Conservation (phyloP, 2,888 invertebrate species). For the Serripes groenlandicus region DNA sequence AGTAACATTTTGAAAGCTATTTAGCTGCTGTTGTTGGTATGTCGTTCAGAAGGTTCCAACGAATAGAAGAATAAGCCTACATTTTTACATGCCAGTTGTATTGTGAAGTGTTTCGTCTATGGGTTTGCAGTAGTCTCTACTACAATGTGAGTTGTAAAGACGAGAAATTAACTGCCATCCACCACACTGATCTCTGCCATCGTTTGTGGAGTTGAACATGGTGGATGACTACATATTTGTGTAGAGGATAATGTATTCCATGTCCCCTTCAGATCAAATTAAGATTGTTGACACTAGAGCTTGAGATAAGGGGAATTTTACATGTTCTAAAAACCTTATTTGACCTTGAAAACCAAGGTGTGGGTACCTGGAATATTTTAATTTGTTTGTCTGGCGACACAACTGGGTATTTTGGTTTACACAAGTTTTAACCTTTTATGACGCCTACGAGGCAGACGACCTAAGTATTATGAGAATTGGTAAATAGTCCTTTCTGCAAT, state of each 20-base stretch:
- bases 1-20: too few species aligned
- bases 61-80: too few species aligned
- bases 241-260: too few species aligned
- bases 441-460: too few species aligned
- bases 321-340: not conserved
- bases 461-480: too few species aligned
- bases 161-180: slow-evolving; percentile 4
- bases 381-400: not conserved
- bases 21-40: too few species aligned
- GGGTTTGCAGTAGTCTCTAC: slow-evolving; percentile 7
- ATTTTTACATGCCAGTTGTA: too few species aligned
- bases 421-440: too few species aligned
- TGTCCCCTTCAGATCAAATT: too few species aligned
- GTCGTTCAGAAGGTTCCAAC: too few species aligned
- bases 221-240: not conserved
- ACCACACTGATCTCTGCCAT: not conserved
- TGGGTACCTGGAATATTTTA: not conserved
- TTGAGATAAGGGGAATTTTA: not conserved
- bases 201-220: not conserved
- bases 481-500: too few species aligned
- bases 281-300: too few species aligned
- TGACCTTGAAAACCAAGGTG: not conserved
- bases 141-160: slow-evolving; percentile 6
- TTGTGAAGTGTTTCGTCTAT: not conserved
- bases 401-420: not conserved